Conservation (phyloP, 2,888 invertebrate genomes). For the Harpagoxenus sublaevis region DNA sequence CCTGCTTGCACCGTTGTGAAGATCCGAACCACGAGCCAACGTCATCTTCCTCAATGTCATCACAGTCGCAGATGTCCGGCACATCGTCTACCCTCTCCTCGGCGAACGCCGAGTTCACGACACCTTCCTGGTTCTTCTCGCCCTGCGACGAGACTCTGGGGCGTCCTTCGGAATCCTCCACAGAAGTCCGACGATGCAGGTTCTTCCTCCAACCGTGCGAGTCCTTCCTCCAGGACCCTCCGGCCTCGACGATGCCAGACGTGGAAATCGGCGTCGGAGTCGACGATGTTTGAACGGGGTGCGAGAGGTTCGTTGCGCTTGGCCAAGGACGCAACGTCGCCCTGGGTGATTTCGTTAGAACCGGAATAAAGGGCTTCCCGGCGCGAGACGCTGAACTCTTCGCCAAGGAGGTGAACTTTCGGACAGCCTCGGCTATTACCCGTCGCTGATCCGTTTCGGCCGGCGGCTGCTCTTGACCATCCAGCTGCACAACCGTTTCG, state of each 20-base stretch:
- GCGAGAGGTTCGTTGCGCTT: constrained; percentile 81
- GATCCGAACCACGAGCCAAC: constrained; percentile 1
- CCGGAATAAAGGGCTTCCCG: constrained; percentile 80
- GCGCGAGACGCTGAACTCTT: constrained; percentile 69
- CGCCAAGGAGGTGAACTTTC: constrained; percentile 74
- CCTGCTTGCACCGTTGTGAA: constrained; percentile 59
- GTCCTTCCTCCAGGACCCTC: constrained; percentile 65
- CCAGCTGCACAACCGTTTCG: constrained; percentile 84
- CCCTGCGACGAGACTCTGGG: constrained; percentile 42
- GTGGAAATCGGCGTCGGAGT: constrained; percentile 44
- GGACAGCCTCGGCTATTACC: constrained; percentile 76
- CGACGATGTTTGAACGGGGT: constrained; percentile 49
- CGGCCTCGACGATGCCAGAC: not conserved
- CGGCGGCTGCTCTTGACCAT: constrained; percentile 74
- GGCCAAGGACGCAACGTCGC: constrained; percentile 82
- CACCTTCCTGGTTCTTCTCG: constrained; percentile 62
- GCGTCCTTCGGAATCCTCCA: constrained; percentile 47
- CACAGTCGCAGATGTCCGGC: constrained; percentile 5
- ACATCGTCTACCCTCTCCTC: constrained; percentile 62
- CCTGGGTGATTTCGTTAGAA: constrained; percentile 70
- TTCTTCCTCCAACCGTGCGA: constrained; percentile 49
- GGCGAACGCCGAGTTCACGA: constrained; percentile 78
- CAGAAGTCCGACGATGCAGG: constrained; percentile 54
- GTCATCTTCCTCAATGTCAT: not conserved
- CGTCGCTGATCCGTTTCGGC: constrained; percentile 67